phyloP scores from a whole-genome alignment of 2,797 vertebrate genomes.

The Macropus fuliginosus region DNA sequence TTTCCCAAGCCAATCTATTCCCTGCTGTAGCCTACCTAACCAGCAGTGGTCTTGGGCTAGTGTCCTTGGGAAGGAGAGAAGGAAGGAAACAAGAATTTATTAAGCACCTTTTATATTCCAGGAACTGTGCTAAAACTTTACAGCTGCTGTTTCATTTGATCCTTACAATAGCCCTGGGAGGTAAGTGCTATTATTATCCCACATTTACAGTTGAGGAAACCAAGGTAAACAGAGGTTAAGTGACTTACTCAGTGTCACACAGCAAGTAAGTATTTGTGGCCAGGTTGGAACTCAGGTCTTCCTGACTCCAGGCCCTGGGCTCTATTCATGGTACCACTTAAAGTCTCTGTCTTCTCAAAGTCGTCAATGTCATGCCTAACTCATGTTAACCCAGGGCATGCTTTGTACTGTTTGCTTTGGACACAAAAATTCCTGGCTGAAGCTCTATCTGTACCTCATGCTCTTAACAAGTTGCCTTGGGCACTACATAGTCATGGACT shows the following conservation, averaged over 20 bases:
- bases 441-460: background rate
- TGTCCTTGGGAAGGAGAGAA: background rate
- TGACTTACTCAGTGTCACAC: background rate
- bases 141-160: background rate
- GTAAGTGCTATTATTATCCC: background rate
- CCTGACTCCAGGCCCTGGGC: background rate
- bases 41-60: too few species aligned
- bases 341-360: background rate
- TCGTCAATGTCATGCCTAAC: background rate
- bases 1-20: background rate
- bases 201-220: background rate
- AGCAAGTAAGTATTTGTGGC: background rate
- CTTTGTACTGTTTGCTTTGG: background rate
- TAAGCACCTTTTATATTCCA: background rate
- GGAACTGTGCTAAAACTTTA: background rate
- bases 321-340: background rate
- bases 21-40: background rate
- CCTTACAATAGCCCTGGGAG: background rate
- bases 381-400: background rate
- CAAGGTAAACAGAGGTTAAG: background rate
- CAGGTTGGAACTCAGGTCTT: background rate
- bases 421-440: background rate
- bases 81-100: background rate
- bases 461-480: background rate
- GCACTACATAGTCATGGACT: background rate